These are phyloP conservation scores for Thalpophila matura DNA, from an alignment of 2,888 invertebrate genomes.

Conservation along the genomic window DNA sequence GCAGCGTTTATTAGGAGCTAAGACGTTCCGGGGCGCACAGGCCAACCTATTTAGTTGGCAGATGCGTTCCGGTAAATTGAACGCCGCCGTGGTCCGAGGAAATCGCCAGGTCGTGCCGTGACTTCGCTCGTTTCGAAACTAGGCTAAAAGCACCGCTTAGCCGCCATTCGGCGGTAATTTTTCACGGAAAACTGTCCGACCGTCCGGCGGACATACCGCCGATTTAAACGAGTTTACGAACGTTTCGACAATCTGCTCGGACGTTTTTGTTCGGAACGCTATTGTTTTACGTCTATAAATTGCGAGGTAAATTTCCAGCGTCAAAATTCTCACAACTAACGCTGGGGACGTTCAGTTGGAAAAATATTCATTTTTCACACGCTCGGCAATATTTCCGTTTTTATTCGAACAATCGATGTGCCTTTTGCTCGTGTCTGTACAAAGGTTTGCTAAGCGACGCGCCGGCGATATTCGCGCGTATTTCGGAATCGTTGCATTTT, in stretches of 20 bases:
- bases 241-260: constrained; percentile 68
- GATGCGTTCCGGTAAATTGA: constrained; percentile 82
- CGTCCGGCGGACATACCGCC: constrained; percentile 62
- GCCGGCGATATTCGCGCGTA: constrained; percentile 71
- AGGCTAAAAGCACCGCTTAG: constrained; percentile 82
- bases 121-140: constrained; percentile 79
- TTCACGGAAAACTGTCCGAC: constrained; percentile 77
- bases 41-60: constrained; percentile 77
- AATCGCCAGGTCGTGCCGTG: constrained; percentile 82
- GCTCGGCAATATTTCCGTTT: constrained; percentile 80
- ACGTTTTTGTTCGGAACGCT: constrained; percentile 51
- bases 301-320: constrained; percentile 66
- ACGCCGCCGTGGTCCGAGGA: constrained; percentile 73
- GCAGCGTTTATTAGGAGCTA: constrained; percentile 65
- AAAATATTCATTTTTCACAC: constrained; percentile 81
- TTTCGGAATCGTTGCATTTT: constrained; percentile 78
- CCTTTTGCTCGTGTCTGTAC: constrained; percentile 75
- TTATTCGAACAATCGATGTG: constrained; percentile 81
- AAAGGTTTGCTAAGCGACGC: constrained; percentile 71
- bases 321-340: constrained; percentile 63
- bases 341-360: constrained; percentile 65
- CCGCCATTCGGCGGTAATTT: constrained; percentile 75
- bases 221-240: constrained; percentile 76
- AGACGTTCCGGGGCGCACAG: constrained; percentile 48
- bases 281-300: constrained; percentile 63